These are phyloP conservation scores for Archilochus colubris DNA, from an alignment of 2,113 vertebrate species.

Conservation along the genomic window DNA sequence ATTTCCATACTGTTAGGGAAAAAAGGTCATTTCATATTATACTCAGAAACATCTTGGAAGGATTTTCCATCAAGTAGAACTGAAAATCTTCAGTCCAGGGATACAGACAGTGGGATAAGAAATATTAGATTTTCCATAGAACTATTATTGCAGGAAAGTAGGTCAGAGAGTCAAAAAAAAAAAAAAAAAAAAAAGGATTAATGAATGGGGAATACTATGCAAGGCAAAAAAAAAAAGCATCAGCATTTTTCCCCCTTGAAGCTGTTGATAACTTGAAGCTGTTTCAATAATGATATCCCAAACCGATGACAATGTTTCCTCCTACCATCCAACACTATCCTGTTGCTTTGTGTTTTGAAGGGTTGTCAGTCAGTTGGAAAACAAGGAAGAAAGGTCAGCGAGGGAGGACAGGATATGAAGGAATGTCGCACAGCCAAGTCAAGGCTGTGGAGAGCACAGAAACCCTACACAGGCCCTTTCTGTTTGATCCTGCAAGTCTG, in stretches of 20 bases:
- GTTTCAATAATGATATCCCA: slow-evolving; percentile 79
- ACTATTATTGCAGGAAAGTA: slow-evolving; percentile 78
- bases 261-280: slow-evolving; percentile 73
- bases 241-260: slow-evolving; percentile 59
- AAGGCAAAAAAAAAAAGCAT: slow-evolving; percentile 68
- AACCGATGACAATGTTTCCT: slow-evolving; percentile 63
- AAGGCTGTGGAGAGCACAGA: background rate
- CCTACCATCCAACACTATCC: slow-evolving; percentile 32
- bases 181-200: slow-evolving; percentile 66
- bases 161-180: slow-evolving; percentile 76
- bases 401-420: slow-evolving; percentile 66
- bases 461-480: background rate
- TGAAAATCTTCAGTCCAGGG: slow-evolving; percentile 40
- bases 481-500: background rate
- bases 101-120: slow-evolving; percentile 48
- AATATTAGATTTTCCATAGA: slow-evolving; percentile 74
- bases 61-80: slow-evolving; percentile 19
- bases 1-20: background rate
- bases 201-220: slow-evolving; percentile 71
- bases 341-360: slow-evolving; percentile 63
- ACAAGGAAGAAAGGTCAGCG: slow-evolving; percentile 65
- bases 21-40: background rate
- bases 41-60: background rate
- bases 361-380: slow-evolving; percentile 41
- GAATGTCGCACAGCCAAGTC: slow-evolving; percentile 14